These are phyloP conservation scores for Drymodes brunneopygia DNA, from an alignment of 2,113 vertebrate species.

Conservation along the genomic window DNA sequence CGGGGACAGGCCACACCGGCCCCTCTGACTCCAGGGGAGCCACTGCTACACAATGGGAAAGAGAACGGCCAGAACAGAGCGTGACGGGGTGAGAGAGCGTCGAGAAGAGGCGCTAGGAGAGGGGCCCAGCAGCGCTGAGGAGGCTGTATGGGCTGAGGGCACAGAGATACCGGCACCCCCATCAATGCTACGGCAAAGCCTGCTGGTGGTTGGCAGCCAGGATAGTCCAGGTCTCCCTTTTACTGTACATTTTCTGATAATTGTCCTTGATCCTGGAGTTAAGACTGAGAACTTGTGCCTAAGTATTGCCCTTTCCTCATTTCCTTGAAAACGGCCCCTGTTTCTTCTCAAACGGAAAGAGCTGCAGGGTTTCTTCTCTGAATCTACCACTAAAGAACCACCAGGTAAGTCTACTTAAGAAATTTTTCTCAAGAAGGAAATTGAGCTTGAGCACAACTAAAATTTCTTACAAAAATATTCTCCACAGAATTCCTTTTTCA, in stretches of 20 bases:
- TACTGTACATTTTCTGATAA: not conserved
- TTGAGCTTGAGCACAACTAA: not conserved
- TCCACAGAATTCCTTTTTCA: not conserved
- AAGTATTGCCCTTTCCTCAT: not conserved
- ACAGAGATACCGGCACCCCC: not conserved
- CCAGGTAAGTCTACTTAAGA: not conserved
- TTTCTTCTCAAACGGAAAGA: not conserved
- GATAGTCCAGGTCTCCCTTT: not conserved
- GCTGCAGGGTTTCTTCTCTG: not conserved
- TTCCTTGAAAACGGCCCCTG: rapidly evolving
- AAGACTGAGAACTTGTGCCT: not conserved
- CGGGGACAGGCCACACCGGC: too few species aligned
- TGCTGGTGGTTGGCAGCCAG: not conserved
- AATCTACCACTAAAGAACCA: not conserved
- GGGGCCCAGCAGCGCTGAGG: not conserved
- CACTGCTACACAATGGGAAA: rapidly evolving
- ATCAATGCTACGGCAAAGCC: not conserved
- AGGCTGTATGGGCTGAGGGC: too few species aligned
- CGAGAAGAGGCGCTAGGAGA: not conserved
- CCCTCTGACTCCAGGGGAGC: not conserved
- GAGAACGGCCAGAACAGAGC: not conserved
- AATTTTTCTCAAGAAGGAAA: not conserved
- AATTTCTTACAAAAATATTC: not conserved
- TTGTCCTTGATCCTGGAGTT: not conserved
- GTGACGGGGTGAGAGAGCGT: rapidly evolving